A percentile compares a stretch with the other conserved stretches of the same genome.
These are phyloP conservation scores for Microctenopoma lineatum DNA, from an alignment of 2,797 vertebrate genomes.

Conservation along the genomic window DNA sequence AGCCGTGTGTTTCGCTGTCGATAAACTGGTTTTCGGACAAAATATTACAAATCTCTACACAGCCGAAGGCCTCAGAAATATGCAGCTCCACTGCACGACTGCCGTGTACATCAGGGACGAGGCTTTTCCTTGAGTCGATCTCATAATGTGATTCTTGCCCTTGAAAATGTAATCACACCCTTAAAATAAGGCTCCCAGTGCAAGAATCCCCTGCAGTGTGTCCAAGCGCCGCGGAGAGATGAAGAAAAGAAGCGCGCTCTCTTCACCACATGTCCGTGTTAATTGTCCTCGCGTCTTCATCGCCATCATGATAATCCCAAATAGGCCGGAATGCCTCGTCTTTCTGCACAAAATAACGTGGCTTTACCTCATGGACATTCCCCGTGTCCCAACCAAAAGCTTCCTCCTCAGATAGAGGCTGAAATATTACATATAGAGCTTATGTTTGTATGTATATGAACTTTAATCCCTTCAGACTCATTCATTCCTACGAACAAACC, in stretches of 20 bases:
- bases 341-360: not conserved
- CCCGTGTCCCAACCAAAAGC: too few species aligned
- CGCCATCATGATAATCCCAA: slow-evolving; percentile 53
- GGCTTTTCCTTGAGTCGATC: slow-evolving; percentile 60
- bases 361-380: slow-evolving; percentile 14
- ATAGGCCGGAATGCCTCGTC: slow-evolving; percentile 39
- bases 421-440: not conserved
- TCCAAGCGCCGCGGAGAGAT: slow-evolving; percentile 40
- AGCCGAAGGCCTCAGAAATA: slow-evolving; percentile 36
- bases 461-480: too few species aligned
- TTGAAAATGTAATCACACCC: slow-evolving; percentile 72
- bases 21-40: slow-evolving; percentile 60
- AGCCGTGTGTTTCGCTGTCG: slow-evolving; percentile 30
- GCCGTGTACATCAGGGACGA: slow-evolving; percentile 29
- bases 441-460: not conserved
- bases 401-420: not conserved
- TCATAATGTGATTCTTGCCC: slow-evolving; percentile 68
- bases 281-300: slow-evolving; percentile 56
- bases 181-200: slow-evolving; percentile 60
- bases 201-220: slow-evolving; percentile 63
- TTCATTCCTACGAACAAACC: too few species aligned
- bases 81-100: slow-evolving; percentile 8
- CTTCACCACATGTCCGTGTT: slow-evolving; percentile 38
- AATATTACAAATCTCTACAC: slow-evolving; percentile 54
- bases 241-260: slow-evolving; percentile 47